Evolutionary conservation across 92 coral and sea anemone species (phyloP).

Genomic region (Siderastrea siderea): DNA sequence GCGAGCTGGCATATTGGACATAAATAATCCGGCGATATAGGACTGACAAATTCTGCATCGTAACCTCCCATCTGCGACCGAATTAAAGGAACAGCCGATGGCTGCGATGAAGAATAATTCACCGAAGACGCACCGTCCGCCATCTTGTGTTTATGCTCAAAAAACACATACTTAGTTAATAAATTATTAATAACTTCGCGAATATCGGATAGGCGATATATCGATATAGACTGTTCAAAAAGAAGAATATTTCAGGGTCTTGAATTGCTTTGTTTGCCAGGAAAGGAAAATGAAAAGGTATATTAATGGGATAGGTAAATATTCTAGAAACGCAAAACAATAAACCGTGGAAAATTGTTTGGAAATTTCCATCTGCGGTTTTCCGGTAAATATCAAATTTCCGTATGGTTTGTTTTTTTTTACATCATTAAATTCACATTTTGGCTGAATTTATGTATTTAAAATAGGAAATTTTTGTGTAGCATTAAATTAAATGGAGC

Average conservation of each 20-base stretch:
- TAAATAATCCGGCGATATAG: slow-evolving; percentile 88
- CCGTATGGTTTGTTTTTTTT: background rate
- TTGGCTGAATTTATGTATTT: background rate
- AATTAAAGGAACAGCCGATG: slow-evolving; percentile 63
- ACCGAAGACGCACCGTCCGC: slow-evolving; percentile 79
- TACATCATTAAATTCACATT: background rate
- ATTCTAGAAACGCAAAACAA: background rate
- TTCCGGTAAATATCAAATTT: background rate
- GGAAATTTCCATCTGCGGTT: background rate
- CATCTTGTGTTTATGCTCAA: slow-evolving; percentile 81
- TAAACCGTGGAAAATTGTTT: background rate
- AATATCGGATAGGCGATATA: slow-evolving; percentile 40
- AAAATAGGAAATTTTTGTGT: background rate
- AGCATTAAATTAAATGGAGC: background rate
- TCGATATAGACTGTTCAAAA: background rate
- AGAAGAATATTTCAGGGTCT: background rate
- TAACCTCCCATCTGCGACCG: slow-evolving; percentile 92
- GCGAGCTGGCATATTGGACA: slow-evolving; percentile 99
- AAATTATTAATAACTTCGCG: slow-evolving; percentile 74
- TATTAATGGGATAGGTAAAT: background rate
- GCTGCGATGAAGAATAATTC: slow-evolving; percentile 60
- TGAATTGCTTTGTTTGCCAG: slow-evolving; percentile 3
- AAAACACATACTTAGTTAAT: slow-evolving; percentile 57
- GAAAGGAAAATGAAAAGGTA: background rate
- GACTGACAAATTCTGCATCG: slow-evolving; percentile 94